A percentile compares a stretch with the other conserved stretches of the same genome.
Evolutionary conservation across 37 sponge, comb jelly and placozoan species (phyloP).

Genomic region (Agelas oroides): DNA sequence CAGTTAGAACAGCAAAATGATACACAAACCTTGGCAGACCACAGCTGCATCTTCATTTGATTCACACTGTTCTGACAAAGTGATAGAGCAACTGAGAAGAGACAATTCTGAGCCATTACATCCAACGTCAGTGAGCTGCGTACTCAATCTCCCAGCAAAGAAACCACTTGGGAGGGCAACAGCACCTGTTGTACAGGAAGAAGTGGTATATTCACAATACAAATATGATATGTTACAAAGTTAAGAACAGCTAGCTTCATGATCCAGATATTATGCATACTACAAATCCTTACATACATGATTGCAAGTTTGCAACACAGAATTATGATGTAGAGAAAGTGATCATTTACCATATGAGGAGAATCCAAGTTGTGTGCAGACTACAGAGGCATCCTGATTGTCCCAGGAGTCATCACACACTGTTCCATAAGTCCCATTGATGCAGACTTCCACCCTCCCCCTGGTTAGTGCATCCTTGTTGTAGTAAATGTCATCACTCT

Average conservation of each 20-base stretch:
- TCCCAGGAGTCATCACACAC: conserved; percentile 68
- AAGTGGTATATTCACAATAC: no score
- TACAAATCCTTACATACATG: no score
- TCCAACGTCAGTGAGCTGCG: neutral
- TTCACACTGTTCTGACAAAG: neutral
- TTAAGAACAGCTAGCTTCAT: no score
- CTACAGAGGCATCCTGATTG: conserved; percentile 54
- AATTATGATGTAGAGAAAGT: neutral
- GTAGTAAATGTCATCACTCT: no score
- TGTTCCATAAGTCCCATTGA: conserved; percentile 27
- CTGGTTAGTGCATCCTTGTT: conserved; percentile 16
- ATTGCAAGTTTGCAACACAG: no score
- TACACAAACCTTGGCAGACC: conserved; percentile 35
- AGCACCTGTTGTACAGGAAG: conserved; percentile 13
- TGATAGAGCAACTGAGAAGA: neutral
- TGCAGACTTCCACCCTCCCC: conserved; percentile 55
- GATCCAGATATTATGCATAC: no score
- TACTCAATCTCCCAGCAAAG: neutral
- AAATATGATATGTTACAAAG: no score
- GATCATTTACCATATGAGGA: conserved; percentile 34
- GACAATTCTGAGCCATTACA: conserved; percentile 15
- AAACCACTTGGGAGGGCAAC: conserved; percentile 6
- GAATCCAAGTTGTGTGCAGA: conserved; percentile 67
- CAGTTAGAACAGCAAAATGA: no score
- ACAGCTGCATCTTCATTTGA: conserved; percentile 30